A percentile compares a stretch with the other conserved stretches of the same genome.
Conservation (phyloP, 2,113 vertebrate genomes). For the Electrona antarctica region DNA sequence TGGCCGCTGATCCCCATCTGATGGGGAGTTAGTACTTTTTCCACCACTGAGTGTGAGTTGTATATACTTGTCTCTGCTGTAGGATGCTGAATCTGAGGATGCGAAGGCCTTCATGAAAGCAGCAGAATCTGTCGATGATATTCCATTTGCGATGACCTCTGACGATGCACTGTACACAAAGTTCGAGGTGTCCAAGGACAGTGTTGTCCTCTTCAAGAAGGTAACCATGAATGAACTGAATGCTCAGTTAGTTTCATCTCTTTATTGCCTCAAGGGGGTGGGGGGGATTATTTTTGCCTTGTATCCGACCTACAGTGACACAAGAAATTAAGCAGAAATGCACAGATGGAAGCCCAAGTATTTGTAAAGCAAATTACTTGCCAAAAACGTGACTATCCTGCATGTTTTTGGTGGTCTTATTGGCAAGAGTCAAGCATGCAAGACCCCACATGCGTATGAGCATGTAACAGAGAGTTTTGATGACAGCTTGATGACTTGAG, state of each 20-base stretch:
- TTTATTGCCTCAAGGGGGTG: too few relatives aligned
- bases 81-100: constrained; percentile 83
- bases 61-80: constrained; percentile 6
- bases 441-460: not conserved
- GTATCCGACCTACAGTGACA: too few relatives aligned
- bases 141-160: constrained; percentile 90
- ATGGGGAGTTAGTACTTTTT: too few relatives aligned
- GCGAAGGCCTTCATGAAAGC: constrained; percentile 88
- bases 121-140: constrained; percentile 89
- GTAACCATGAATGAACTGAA: constrained; percentile 58
- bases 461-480: constrained; percentile 3
- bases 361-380: too few relatives aligned
- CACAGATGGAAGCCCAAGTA: too few relatives aligned
- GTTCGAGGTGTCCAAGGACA: constrained; percentile 86
- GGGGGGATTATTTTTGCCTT: too few relatives aligned
- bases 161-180: constrained; percentile 83
- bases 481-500: constrained; percentile 14
- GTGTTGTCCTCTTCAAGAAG: constrained; percentile 95
- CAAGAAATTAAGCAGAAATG: too few relatives aligned
- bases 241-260: not conserved
- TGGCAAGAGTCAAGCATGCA: not conserved
- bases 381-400: too few relatives aligned
- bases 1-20: too few relatives aligned
- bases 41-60: too few relatives aligned
- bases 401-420: too few relatives aligned